A percentile compares a stretch with the other conserved stretches of the same genome.
Evolutionary conservation across 2,797 vertebrate species (phyloP).

Genomic region (Siniperca scherzeri): DNA sequence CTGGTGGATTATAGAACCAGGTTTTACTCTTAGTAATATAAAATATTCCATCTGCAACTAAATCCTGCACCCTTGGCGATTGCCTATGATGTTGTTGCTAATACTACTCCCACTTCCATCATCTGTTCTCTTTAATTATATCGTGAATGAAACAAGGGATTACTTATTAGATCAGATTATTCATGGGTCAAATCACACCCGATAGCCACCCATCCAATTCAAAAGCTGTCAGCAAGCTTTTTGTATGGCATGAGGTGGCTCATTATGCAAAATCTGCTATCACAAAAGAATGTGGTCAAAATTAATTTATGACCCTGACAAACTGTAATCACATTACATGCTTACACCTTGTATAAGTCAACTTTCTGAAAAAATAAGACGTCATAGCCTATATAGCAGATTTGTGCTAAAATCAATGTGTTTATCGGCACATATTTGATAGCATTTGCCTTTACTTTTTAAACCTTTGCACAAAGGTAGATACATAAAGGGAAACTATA

Average conservation of each 20-base stretch:
- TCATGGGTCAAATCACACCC: not conserved
- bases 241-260: constrained; percentile 27
- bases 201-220: not conserved
- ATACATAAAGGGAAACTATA: not conserved
- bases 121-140: constrained; percentile 1
- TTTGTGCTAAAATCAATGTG: not conserved
- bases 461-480: not conserved
- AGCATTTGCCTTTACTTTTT: not conserved
- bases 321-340: constrained; percentile 8
- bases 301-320: constrained; percentile 12
- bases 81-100: constrained; percentile 2
- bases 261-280: constrained; percentile 25
- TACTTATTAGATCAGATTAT: not conserved
- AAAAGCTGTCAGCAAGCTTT: not conserved
- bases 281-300: constrained; percentile 11
- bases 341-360: not conserved
- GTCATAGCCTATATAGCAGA: not conserved
- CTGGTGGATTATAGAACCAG: constrained; percentile 17
- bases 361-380: not conserved
- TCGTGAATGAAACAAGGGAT: constrained; percentile 7
- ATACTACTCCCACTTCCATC: not conserved
- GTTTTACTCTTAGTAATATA: not conserved
- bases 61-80: not conserved
- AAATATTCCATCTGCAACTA: constrained; percentile 1
- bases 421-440: not conserved